Conservation (phyloP, 2,888 invertebrate species). For the Caradrina clavipalpis region DNA sequence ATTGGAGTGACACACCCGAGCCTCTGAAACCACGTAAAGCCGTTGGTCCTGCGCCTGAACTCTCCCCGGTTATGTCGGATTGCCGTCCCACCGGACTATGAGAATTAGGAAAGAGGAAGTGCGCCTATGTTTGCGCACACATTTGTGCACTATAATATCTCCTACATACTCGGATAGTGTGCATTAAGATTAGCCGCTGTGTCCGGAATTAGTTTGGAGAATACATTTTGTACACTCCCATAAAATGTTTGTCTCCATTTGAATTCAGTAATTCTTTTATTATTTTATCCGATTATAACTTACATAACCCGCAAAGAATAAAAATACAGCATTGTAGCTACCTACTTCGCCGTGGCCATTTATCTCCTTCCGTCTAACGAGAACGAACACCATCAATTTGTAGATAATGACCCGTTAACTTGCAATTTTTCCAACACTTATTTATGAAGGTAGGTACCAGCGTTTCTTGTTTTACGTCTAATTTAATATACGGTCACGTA, state of each 20-base stretch:
- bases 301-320: constrained; percentile 30
- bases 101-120: too few relatives aligned
- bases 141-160: too few relatives aligned
- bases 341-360: constrained; percentile 34
- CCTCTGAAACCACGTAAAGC: too few relatives aligned
- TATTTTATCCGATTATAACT: constrained; percentile 9
- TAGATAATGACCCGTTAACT: constrained; percentile 74
- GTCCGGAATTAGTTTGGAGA: too few relatives aligned
- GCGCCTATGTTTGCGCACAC: too few relatives aligned
- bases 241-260: not conserved
- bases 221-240: not conserved
- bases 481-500: constrained; percentile 25
- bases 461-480: constrained; percentile 43
- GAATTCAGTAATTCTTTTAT: constrained; percentile 20
- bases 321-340: constrained; percentile 29
- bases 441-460: constrained; percentile 28
- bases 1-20: too few relatives aligned
- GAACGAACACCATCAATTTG: constrained; percentile 67
- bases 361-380: constrained; percentile 65
- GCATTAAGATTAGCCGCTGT: too few relatives aligned
- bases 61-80: too few relatives aligned
- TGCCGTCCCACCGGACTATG: too few relatives aligned
- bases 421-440: constrained; percentile 77
- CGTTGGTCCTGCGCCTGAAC: too few relatives aligned
- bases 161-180: too few relatives aligned